A percentile compares a stretch with the other conserved stretches of the same genome.
Conservation (phyloP, 2,797 vertebrate species). For the Typhlichthys subterraneus region DNA sequence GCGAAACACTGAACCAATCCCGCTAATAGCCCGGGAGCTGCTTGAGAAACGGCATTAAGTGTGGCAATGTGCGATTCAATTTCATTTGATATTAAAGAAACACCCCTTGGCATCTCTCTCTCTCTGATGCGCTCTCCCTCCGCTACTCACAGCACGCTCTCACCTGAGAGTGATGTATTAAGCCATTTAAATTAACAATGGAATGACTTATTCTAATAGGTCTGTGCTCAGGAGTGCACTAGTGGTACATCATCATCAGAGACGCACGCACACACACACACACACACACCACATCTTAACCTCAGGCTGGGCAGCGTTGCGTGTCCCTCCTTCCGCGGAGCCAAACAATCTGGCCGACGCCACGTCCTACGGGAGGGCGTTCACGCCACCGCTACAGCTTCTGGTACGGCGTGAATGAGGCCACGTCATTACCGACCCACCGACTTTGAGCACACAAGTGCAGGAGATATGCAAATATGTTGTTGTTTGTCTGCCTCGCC, state of each 20-base stretch:
- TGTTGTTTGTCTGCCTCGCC: constrained; percentile 78
- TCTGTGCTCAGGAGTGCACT: constrained; percentile 66
- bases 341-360: constrained; percentile 91
- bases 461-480: constrained; percentile 90
- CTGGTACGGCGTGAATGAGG: constrained; percentile 34
- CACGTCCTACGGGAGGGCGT: constrained; percentile 87
- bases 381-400: constrained; percentile 82
- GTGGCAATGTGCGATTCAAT: constrained; percentile 68
- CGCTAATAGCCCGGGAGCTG: constrained; percentile 73
- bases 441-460: constrained; percentile 67
- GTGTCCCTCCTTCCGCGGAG: constrained; percentile 86
- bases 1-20: constrained; percentile 65
- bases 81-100: constrained; percentile 86
- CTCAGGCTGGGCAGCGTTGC: constrained; percentile 88
- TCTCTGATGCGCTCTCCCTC: constrained; percentile 68
- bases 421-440: constrained; percentile 78
- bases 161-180: constrained; percentile 94
- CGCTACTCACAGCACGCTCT: constrained; percentile 60
- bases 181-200: constrained; percentile 98
- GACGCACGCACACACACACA: constrained; percentile 10
- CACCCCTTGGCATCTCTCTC: constrained; percentile 89
- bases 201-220: constrained; percentile 96
- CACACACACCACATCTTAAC: constrained; percentile 74
- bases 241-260: constrained; percentile 60
- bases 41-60: constrained; percentile 66